Evolutionary conservation across 2,888 invertebrate genomes (phyloP).

Genomic region (Fragum whitleyi): DNA sequence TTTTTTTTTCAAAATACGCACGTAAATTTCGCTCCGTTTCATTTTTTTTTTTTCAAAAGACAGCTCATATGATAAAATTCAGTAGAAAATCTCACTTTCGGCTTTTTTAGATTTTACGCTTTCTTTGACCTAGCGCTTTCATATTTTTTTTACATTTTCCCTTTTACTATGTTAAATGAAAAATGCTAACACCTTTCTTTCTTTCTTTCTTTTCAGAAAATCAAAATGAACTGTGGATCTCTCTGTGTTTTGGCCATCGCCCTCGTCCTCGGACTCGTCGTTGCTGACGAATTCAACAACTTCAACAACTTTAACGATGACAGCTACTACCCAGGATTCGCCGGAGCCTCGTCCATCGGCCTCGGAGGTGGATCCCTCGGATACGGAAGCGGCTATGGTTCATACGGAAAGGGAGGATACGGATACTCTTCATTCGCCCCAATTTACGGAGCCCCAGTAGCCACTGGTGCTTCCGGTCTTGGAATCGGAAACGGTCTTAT

Average conservation of each 20-base stretch:
- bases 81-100: no score
- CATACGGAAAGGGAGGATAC: background rate
- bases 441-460: background rate
- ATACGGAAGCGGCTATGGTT: constrained; percentile 5
- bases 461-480: background rate
- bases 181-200: no score
- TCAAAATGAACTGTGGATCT: background rate
- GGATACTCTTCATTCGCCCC: constrained; percentile 7
- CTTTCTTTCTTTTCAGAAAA: background rate
- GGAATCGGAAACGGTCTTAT: background rate
- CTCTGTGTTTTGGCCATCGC: background rate
- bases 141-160: background rate
- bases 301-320: constrained; percentile 2
- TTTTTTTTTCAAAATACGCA: no score
- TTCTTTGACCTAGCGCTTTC: no score
- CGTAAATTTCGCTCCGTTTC: no score
- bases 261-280: constrained; percentile 2
- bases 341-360: background rate
- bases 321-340: background rate
- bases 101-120: no score
- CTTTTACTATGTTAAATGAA: no score
- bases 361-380: background rate
- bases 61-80: no score
- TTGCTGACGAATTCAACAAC: background rate
- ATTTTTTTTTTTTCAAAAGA: no score